phyloP scores from a whole-genome alignment of 2,797 vertebrate genomes.

The Acanthurus tractus region DNA sequence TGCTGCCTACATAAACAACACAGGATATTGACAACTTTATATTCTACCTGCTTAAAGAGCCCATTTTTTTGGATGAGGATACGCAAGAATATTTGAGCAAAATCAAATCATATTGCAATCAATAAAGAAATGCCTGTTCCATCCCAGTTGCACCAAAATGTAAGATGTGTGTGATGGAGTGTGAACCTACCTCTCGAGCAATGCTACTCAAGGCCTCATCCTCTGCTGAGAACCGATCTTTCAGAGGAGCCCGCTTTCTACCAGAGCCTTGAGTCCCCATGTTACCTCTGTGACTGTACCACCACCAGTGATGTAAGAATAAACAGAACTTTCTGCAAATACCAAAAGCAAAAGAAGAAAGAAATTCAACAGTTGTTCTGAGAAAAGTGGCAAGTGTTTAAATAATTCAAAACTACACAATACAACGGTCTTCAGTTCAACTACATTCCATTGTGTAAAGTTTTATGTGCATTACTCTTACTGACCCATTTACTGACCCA shows the following conservation, averaged over 20 bases:
- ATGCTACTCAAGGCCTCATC: conserved; percentile 97
- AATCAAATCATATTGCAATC: conserved; percentile 28
- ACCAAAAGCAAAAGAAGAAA: conserved; percentile 39
- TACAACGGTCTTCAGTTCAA: not conserved
- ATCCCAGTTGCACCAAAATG: no score
- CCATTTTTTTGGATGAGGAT: conserved; percentile 2
- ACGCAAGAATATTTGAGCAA: conserved; percentile 22
- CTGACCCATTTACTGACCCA: conserved; percentile 29
- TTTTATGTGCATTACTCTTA: conserved; percentile 13
- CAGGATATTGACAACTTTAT: conserved; percentile 4
- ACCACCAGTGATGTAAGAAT: conserved; percentile 38
- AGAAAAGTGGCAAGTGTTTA: conserved; percentile 17
- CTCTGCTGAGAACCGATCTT: conserved; percentile 98
- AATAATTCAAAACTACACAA: not conserved
- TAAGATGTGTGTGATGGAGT: not conserved
- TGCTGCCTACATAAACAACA: conserved; percentile 14
- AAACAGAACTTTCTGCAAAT: conserved; percentile 28
- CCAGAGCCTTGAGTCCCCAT: conserved; percentile 98
- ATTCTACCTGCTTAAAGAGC: not conserved
- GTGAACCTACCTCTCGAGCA: conserved; percentile 93
- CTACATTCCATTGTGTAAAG: conserved; percentile 13
- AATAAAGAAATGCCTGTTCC: conserved; percentile 13
- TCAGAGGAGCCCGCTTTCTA: conserved; percentile 95
- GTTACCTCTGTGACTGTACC: conserved; percentile 64
- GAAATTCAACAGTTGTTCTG: not conserved